Evolutionary conservation across 2,797 vertebrate species (phyloP).

Genomic region (Tympanoctomys barrerae): DNA sequence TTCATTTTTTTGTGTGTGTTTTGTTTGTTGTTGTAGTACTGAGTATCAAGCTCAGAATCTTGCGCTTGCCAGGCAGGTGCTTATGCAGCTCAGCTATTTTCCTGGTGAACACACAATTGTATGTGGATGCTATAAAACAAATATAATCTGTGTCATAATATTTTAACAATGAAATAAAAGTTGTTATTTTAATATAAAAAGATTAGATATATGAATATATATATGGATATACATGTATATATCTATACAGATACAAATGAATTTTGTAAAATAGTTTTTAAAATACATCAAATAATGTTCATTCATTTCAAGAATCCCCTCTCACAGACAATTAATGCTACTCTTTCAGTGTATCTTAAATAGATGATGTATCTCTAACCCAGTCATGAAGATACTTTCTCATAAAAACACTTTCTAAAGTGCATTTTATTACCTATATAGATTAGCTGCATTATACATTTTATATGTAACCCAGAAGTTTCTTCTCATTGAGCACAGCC

Average conservation of each 20-base stretch:
- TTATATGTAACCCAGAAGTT: not conserved
- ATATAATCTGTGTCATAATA: slow-evolving; percentile 39
- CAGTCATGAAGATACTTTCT: not conserved
- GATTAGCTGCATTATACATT: not conserved
- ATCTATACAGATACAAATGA: not conserved
- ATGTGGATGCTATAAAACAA: slow-evolving; percentile 82
- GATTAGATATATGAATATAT: slow-evolving; percentile 24
- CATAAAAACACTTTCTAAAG: not conserved
- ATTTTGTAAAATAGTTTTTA: slow-evolving; percentile 22
- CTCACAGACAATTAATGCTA: slow-evolving; percentile 79
- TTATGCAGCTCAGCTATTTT: too few species aligned
- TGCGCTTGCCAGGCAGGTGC: too few species aligned
- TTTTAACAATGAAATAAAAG: slow-evolving; percentile 44
- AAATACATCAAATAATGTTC: not conserved
- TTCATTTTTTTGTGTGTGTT: too few species aligned
- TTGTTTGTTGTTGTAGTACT: too few species aligned
- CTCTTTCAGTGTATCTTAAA: not conserved
- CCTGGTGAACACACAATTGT: slow-evolving; percentile 53
- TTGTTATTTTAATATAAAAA: not conserved
- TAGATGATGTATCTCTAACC: not conserved
- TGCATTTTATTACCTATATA: not conserved
- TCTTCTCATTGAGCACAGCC: not conserved
- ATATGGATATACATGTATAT: not conserved
- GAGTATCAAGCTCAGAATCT: too few species aligned
- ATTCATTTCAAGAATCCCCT: slow-evolving; percentile 75